Conservation (phyloP, 2,113 vertebrate genomes). For the Leptobrachium ailaonicum region DNA sequence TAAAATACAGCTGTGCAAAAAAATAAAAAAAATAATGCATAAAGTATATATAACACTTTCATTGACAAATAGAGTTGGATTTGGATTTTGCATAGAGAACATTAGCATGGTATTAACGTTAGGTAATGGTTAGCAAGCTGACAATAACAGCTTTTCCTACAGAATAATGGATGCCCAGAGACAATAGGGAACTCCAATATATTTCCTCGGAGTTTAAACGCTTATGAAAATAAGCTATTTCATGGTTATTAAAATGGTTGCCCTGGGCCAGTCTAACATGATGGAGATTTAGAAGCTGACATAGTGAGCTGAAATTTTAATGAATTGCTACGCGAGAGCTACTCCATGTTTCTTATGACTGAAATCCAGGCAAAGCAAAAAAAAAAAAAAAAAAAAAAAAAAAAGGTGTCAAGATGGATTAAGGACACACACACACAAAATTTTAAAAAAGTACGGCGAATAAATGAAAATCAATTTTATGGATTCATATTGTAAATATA, state of each 20-base stretch:
- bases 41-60: conserved; percentile 2
- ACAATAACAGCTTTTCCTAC: conserved; percentile 40
- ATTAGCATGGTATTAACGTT: conserved; percentile 50
- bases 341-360: conserved; percentile 36
- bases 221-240: conserved; percentile 46
- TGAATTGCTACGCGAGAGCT: conserved; percentile 37
- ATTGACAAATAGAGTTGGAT: conserved; percentile 35
- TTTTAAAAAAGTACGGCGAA: neutral
- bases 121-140: conserved; percentile 44
- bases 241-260: conserved; percentile 45
- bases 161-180: conserved; percentile 48
- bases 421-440: conserved; percentile 11
- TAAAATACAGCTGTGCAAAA: neutral
- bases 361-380: conserved; percentile 4
- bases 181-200: conserved; percentile 39
- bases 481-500: too few relatives aligned
- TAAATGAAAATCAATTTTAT: too few relatives aligned
- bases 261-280: conserved; percentile 46
- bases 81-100: conserved; percentile 26
- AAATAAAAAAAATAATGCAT: conserved; percentile 11
- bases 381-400: conserved; percentile 18
- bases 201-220: conserved; percentile 38
- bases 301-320: conserved; percentile 42
- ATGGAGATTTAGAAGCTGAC: conserved; percentile 47
- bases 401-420: conserved; percentile 29